Percentiles rank a stretch among this genome's conserved stretches.
Conservation (phyloP, 1,140 invertebrate genomes). For the Amyelois transitella region DNA sequence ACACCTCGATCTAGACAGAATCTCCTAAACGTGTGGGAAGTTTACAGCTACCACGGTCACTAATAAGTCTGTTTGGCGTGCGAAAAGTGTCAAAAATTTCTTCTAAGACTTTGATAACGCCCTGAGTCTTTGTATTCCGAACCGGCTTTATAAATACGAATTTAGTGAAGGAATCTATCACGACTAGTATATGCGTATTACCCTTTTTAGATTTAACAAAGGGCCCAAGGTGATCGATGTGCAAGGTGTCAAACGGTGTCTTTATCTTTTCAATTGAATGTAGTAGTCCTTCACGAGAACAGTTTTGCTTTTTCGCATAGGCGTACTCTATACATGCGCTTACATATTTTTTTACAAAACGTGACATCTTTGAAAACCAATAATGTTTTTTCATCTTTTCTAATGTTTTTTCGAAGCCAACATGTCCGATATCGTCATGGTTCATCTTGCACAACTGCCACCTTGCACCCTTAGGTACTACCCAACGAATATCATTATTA, state of each 20-base stretch:
- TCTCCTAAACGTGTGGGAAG: not conserved
- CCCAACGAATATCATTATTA: not conserved
- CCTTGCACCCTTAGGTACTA: no score
- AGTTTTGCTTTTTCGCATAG: not conserved
- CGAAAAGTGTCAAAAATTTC: not conserved
- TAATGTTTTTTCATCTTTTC: slow-evolving; percentile 24
- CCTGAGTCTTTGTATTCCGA: not conserved
- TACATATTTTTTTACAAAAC: slow-evolving; percentile 2
- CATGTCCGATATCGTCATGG: slow-evolving; percentile 37
- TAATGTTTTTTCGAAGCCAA: slow-evolving; percentile 27
- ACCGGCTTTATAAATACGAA: slow-evolving; percentile 2
- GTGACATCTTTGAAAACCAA: slow-evolving; percentile 26
- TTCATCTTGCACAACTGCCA: slow-evolving; percentile 17
- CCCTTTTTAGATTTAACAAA: slow-evolving; percentile 1
- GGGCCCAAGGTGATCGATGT: slow-evolving; percentile 2
- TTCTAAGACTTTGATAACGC: not conserved
- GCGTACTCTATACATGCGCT: not conserved
- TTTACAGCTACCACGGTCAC: not conserved
- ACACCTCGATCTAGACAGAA: not conserved
- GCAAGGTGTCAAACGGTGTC: slow-evolving; percentile 1
- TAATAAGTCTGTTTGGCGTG: not conserved
- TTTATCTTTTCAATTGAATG: not conserved
- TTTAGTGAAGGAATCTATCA: slow-evolving; percentile 2
- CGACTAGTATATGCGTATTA: not conserved
- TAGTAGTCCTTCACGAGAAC: not conserved